Evolutionary conservation across 2,113 vertebrate species (phyloP), one percentile per base, ranked within the genome.

Genomic region (Chrysochloris asiatica): DNA sequence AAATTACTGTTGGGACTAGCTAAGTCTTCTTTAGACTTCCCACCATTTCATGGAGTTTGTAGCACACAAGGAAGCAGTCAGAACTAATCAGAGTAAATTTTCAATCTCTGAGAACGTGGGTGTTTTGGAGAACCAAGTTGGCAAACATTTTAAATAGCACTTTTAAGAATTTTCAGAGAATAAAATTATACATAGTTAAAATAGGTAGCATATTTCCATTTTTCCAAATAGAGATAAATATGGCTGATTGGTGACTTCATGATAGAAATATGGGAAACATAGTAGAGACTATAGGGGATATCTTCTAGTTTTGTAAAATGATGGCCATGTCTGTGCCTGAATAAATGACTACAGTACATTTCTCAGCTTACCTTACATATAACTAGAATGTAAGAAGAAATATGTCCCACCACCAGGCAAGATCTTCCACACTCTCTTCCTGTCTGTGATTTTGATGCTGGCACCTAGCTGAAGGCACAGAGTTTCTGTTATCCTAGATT

Each of bases 91-190:
- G 38, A 86, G 83, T 12, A 65, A 91, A 33, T n/a, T 33, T 14
- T 13, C 65, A 47, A 19, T 56, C 8, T 87, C 47, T 48, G 22
- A 83, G 45, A 30, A 13, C 22, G 9, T 16, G 26, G 4, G 6
- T 14, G 52, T 63, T 67, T 56, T 33, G 22, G n/a, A 85, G 56
- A 88, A 33, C 8, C 67, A 78, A 71, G 48, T 0, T 79, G 69
- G 14, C 17, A 82, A 71, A 47, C 28, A 52, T 79, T 87, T 85
- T 7, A 36, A 85, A 85, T 77, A 38, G 61, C 6, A 78, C 21
- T 79, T 94, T 63, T 50, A 3, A 54, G 92, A 71, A 21, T 19
- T 82, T 78, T 79, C 22, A 63, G 75, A 83, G 56, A 75, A 71
- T 45, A 90, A 88, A 52, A 72, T 72, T 75, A 61, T 2, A 65